Evolutionary conservation across 2,888 invertebrate genomes (phyloP).

Genomic region (Pteria penguin): DNA sequence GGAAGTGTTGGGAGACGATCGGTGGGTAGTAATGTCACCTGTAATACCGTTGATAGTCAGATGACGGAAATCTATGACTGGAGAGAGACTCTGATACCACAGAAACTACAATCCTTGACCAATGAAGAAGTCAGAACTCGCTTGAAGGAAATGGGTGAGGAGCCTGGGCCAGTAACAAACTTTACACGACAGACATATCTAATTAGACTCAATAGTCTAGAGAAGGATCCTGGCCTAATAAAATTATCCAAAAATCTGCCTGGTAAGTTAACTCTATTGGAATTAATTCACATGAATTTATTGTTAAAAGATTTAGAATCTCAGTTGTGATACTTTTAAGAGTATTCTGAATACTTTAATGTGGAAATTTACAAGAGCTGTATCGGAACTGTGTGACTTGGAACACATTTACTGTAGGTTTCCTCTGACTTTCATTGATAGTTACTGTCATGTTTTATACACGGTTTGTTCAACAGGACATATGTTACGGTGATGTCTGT

Average conservation of each 20-base stretch:
- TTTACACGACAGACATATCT: conserved; percentile 89
- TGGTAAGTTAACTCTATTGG: conserved; percentile 47
- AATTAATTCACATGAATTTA: too few species aligned
- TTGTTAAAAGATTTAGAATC: too few species aligned
- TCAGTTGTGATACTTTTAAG: too few species aligned
- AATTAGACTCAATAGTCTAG: conserved; percentile 84
- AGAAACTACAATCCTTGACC: conserved; percentile 44
- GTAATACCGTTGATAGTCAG: conserved; percentile 52
- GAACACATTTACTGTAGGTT: too few species aligned
- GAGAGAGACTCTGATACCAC: conserved; percentile 45
- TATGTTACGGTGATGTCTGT: too few species aligned
- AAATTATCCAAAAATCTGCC: conserved; percentile 49
- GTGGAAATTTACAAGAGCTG: too few species aligned
- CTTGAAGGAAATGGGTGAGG: conserved; percentile 83
- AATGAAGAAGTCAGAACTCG: conserved; percentile 60
- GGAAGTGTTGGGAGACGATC: conserved; percentile 62
- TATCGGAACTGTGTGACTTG: too few species aligned
- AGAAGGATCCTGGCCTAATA: conserved; percentile 56
- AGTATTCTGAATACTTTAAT: too few species aligned
- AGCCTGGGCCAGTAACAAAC: conserved; percentile 89
- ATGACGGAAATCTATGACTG: conserved; percentile 67
- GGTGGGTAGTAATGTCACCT: conserved; percentile 60
- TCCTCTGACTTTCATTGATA: too few species aligned
- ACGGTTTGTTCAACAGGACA: too few species aligned
- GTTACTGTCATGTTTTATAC: too few species aligned